These are phyloP conservation scores for Enteromius argenteus DNA, from an alignment of 2,797 vertebrate genomes.

Conservation along the genomic window DNA sequence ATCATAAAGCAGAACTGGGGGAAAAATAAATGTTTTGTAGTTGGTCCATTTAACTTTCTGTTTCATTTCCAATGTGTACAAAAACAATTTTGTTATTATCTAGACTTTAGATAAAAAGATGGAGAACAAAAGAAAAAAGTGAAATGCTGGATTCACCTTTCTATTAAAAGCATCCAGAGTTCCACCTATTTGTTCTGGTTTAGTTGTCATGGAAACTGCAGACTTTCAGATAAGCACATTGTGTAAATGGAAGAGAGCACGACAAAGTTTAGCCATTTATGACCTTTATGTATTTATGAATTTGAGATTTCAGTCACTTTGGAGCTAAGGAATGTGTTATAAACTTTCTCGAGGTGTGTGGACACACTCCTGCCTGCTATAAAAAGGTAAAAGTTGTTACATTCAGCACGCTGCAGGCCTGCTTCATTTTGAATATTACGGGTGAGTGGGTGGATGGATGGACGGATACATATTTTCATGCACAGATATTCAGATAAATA, in stretches of 20 bases:
- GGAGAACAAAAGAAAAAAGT: conserved; percentile 40
- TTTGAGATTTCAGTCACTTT: conserved; percentile 25
- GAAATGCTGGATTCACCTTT: conserved; percentile 26
- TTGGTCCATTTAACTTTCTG: not conserved
- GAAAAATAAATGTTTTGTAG: too few relatives aligned
- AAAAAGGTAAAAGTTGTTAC: not conserved
- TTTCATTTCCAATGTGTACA: not conserved
- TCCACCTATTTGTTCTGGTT: conserved; percentile 52
- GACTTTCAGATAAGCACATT: conserved; percentile 42
- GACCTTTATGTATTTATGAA: conserved; percentile 64
- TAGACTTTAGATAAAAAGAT: not conserved
- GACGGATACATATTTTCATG: not conserved
- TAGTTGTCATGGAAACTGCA: conserved; percentile 61
- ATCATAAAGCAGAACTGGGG: not conserved
- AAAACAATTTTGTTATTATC: not conserved
- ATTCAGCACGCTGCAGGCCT: not conserved
- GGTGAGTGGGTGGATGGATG: not conserved
- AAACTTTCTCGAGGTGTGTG: conserved; percentile 2
- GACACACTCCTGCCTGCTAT: not conserved
- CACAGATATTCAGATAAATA: not conserved
- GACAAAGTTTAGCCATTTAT: conserved; percentile 61
- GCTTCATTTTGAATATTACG: not conserved
- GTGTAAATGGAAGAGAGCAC: conserved; percentile 48
- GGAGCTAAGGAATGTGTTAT: conserved; percentile 17
- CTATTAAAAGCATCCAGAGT: conserved; percentile 39